Base-by-base conservation (phyloP, 2,888 invertebrate species). In the Agonopterix alstromeriana region DNA sequence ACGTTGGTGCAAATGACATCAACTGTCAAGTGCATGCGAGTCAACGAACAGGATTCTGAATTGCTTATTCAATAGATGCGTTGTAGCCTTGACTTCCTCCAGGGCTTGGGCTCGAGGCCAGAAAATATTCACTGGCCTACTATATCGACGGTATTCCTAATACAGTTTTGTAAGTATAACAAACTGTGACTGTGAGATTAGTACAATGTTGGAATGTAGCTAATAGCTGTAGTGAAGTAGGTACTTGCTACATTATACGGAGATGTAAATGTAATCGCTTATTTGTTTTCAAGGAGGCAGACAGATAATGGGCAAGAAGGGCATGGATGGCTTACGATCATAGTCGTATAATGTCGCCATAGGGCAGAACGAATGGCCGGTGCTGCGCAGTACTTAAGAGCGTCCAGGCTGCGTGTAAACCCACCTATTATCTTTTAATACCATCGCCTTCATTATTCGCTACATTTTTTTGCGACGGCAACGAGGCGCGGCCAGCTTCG, bases 341-440 rank as follows among this genome's bases (percentile, higher is more conserved):
- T 38, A 38, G 9, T 38, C 38, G 9, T 38, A 38, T 38, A n/a
- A 38, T 38, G 38, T 38, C 38, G 38, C 38, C n/a, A 38, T n/a
- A 57, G 62, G 60, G 54, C 60, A 58, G 62, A 63, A 63, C 64
- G 65, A 67, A 61, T 60, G 58, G 57, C 58, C 63, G 58, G 58
- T 61, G 61, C 60, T 60, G 65, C 60, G 65, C 65, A 63, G 63
- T 61, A 66, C 73, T 73, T 71, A 70, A 70, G 69, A 71, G 67
- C 70, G 73, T 76, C 68, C 67, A 71, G 69, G 70, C 73, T 73
- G 74, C 78, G 80, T 79, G 79, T 78, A 82, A 82, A 78, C 70
- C 70, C 74, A 65, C 70, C 73, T 67, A 82, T 84, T 86, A 87
- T 86, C 83, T 82, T 82, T 86, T 86, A 86, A 86, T 87, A 84